Evolutionary conservation across 1,140 invertebrate species (phyloP).

Genomic region (Charaxes varanes): DNA sequence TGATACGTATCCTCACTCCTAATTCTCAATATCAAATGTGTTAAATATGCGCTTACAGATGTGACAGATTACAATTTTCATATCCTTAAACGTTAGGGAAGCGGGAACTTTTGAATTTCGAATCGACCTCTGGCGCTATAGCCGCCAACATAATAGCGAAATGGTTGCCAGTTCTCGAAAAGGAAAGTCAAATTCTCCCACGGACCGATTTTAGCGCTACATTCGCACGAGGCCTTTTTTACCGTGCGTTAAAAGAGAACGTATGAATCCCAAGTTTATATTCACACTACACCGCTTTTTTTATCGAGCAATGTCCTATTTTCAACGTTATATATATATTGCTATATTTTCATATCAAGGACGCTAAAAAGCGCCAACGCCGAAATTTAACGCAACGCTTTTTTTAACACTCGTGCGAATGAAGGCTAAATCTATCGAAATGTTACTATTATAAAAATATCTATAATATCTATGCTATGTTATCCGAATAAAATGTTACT

Average conservation of each 20-base stretch:
- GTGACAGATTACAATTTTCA: constrained; percentile 54
- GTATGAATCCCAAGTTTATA: too few relatives aligned
- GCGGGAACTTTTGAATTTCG: constrained; percentile 6
- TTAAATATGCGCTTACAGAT: constrained; percentile 54
- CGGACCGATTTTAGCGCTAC: constrained; percentile 15
- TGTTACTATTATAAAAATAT: constrained; percentile 72
- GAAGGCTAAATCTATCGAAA: constrained; percentile 40
- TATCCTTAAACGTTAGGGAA: constrained; percentile 32
- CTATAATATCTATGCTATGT: constrained; percentile 66
- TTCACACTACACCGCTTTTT: too few relatives aligned
- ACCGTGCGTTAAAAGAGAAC: too few relatives aligned
- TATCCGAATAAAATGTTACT: constrained; percentile 59
- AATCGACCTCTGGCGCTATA: not conserved
- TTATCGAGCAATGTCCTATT: too few relatives aligned
- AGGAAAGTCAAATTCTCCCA: constrained; percentile 20
- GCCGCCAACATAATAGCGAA: constrained; percentile 1
- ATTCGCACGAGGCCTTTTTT: too few relatives aligned
- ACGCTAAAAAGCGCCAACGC: too few relatives aligned
- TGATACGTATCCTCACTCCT: constrained; percentile 70
- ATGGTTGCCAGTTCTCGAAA: constrained; percentile 1
- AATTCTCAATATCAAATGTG: constrained; percentile 56
- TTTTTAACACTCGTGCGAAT: too few relatives aligned
- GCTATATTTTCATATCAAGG: too few relatives aligned
- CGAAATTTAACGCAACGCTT: too few relatives aligned
- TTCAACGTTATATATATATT: too few relatives aligned